Base-by-base conservation (phyloP, 1,140 invertebrate genomes). In the Zaprionus gabonicus region DNA sequence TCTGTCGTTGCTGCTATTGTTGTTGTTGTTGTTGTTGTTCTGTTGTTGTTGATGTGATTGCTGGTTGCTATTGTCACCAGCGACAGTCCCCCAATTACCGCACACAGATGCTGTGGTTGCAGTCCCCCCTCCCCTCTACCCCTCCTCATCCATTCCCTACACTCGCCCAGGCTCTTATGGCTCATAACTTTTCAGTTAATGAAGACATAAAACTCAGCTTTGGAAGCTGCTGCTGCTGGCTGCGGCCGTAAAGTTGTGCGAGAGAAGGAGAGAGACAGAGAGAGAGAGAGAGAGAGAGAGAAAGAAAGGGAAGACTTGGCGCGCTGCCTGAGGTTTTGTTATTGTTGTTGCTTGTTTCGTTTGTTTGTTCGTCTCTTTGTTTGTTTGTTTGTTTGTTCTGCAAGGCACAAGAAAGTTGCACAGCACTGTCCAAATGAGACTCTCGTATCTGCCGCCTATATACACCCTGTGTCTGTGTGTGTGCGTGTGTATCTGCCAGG, bases 181-280 rank as follows among this genome's bases (percentile, higher is more conserved):
- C 86, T 80, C 86, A 90, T 90, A 90, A 90, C 85, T 90, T 90
- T 90, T 90, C 79, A 85, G 85, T 90, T 90, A 90, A 90, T 90
- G 85, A 90, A 90, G 85, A 91, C 85, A 90, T 90, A 90, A 90
- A 90, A 90, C 79, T 81, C 86, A 90, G 85, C 58, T 49, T 53
- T 76, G 67, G 58, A 65, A 49, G 78, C 83, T 78, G 84, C 83
- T 72, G 72, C 84, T 63, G 85, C 85, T 81, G 83, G 63, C 62
- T 41, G 20, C 20, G 6, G 65, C 62, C 59, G 51, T 46, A 36
- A 64, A 59, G 58, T 36, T 58, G 51, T 1, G 13, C 4, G 34
- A 36, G 36, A 38, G 36, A 12, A 5, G 3, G 41, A 5, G 38
- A 2, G n/a, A 17, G 41, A 7, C 0, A n/a, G n/a, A 9, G n/a